These are phyloP conservation scores for Channa argus DNA, from an alignment of 2,113 vertebrate species.

Conservation along the genomic window DNA sequence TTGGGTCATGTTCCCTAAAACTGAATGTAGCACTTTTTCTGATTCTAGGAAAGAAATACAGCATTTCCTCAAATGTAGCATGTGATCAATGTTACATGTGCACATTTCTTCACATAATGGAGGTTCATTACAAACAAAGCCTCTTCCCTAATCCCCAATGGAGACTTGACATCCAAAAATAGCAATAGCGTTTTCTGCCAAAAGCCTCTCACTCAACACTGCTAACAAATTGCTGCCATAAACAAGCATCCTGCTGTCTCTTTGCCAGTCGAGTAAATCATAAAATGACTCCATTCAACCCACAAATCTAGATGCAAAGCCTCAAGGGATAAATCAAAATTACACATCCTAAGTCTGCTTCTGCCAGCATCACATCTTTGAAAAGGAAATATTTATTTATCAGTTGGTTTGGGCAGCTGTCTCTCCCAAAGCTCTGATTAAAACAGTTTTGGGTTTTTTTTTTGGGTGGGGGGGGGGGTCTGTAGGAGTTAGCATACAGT, in stretches of 20 bases:
- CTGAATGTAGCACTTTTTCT: neutral
- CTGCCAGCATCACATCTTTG: constrained; percentile 47
- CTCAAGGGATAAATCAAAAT: constrained; percentile 53
- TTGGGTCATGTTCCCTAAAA: neutral
- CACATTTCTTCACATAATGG: constrained; percentile 33
- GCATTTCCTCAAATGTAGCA: constrained; percentile 2
- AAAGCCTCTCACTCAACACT: constrained; percentile 48
- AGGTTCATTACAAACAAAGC: constrained; percentile 48
- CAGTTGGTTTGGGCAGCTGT: constrained; percentile 25
- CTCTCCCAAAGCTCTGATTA: neutral
- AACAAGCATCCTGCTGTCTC: constrained; percentile 56
- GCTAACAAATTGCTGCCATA: constrained; percentile 62
- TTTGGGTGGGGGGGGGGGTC: too few relatives aligned
- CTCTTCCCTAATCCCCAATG: constrained; percentile 41
- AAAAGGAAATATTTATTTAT: constrained; percentile 53
- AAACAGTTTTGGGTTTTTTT: too few relatives aligned
- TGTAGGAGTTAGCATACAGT: constrained; percentile 5
- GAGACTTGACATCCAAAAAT: constrained; percentile 69
- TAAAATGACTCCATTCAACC: constrained; percentile 48
- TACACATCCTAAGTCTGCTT: constrained; percentile 26
- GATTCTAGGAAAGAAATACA: neutral
- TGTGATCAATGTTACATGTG: neutral
- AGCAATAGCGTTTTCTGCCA: constrained; percentile 59
- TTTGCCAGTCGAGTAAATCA: constrained; percentile 63
- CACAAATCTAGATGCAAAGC: constrained; percentile 56